phyloP scores from a whole-genome alignment of 2,113 vertebrate genomes.

The Myiagra hebetior region DNA sequence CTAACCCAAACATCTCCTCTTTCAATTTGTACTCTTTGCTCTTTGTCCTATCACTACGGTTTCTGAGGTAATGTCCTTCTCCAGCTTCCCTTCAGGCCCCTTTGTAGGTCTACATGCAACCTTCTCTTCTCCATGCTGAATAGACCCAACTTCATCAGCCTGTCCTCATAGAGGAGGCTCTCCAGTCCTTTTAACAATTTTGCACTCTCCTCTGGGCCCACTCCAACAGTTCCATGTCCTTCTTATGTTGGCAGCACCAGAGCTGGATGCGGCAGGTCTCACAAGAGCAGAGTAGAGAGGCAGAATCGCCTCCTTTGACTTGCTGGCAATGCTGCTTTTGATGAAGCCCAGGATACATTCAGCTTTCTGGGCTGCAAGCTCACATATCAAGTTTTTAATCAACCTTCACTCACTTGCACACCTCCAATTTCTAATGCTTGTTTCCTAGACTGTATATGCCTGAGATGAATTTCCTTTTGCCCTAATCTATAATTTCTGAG shows the following conservation, averaged over 20 bases:
- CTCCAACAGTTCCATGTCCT: not conserved
- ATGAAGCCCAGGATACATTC: not conserved
- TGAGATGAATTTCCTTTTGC: not conserved
- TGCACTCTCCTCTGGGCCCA: not conserved
- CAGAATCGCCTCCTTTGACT: not conserved
- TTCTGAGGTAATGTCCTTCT: not conserved
- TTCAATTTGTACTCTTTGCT: not conserved
- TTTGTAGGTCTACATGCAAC: not conserved
- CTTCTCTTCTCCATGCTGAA: not conserved
- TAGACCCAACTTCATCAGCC: not conserved
- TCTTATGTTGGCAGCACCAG: not conserved
- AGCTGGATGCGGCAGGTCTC: too few relatives aligned
- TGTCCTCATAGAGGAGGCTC: not conserved
- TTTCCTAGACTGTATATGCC: not conserved
- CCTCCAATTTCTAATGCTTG: not conserved
- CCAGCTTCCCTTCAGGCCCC: rapidly evolving
- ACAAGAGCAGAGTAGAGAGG: not conserved
- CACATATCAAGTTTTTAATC: not conserved
- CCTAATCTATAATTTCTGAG: not conserved
- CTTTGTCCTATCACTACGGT: not conserved
- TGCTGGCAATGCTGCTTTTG: not conserved
- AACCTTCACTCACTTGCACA: not conserved
- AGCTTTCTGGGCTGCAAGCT: not conserved
- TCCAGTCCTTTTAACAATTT: not conserved
- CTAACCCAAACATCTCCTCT: not conserved